These are phyloP conservation scores for Peromyscus polionotus DNA, from an alignment of 2,113 vertebrate genomes.

Conservation along the genomic window DNA sequence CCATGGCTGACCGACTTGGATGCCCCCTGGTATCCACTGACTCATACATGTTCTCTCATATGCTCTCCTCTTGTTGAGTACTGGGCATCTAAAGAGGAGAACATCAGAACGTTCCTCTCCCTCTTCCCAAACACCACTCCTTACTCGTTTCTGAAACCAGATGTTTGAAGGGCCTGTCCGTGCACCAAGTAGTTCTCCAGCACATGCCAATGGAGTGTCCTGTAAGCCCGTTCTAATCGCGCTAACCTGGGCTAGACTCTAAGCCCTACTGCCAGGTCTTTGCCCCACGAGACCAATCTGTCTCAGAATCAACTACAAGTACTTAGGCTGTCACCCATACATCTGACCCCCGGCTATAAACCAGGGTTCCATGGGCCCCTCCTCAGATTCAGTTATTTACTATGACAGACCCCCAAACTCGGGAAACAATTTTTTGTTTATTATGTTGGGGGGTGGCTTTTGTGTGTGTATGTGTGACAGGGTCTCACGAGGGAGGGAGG, in stretches of 20 bases:
- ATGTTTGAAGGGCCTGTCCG: neutral
- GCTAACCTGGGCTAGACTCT: neutral
- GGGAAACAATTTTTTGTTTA: neutral
- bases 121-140: neutral
- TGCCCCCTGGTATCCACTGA: no score
- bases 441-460: neutral
- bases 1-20: neutral
- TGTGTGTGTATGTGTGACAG: neutral
- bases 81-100: neutral
- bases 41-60: neutral
- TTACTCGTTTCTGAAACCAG: neutral
- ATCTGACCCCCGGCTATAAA: neutral
- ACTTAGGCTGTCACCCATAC: neutral
- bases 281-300: neutral
- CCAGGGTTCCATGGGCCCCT: neutral
- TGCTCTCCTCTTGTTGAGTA: neutral
- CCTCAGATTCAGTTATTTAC: neutral
- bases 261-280: neutral
- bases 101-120: neutral
- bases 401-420: neutral
- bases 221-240: neutral
- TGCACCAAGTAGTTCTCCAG: neutral
- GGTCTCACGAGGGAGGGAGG: neutral
- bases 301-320: neutral
- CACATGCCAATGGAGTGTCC: neutral